These are phyloP conservation scores for Phodopus roborovskii DNA, from an alignment of 2,113 vertebrate genomes.

Conservation along the genomic window DNA sequence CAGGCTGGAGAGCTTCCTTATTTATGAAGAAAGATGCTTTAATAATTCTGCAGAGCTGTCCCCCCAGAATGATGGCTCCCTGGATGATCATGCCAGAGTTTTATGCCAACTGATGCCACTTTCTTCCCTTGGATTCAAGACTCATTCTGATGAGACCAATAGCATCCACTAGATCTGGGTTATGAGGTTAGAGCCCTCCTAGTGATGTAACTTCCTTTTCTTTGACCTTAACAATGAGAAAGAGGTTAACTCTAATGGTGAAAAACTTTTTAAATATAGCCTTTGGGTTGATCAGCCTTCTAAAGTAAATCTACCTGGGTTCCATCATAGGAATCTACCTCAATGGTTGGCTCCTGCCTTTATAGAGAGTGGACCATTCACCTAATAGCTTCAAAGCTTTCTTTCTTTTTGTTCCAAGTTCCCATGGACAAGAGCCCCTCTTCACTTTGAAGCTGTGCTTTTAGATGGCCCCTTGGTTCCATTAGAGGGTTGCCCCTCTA, in stretches of 20 bases:
- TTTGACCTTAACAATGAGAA: slow-evolving; percentile 37
- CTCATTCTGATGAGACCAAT: neutral
- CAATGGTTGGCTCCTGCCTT: slow-evolving; percentile 19
- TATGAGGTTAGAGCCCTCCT: neutral
- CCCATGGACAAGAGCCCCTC: neutral
- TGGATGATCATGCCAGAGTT: neutral
- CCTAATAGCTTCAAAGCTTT: neutral
- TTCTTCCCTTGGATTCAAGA: neutral
- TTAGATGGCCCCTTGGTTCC: neutral
- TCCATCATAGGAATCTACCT: neutral
- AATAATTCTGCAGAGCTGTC: neutral
- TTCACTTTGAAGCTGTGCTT: neutral
- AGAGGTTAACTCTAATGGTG: neutral
- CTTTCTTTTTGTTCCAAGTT: neutral
- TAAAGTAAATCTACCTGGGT: neutral
- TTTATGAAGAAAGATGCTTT: neutral
- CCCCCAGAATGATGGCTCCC: neutral
- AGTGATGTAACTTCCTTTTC: neutral
- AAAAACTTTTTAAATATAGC: neutral
- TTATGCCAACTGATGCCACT: neutral
- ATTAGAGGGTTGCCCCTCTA: neutral
- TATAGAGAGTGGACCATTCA: neutral
- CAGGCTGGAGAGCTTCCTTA: neutral
- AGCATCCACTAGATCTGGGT: neutral
- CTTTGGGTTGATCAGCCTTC: neutral